Evolutionary conservation across 2,888 invertebrate species (phyloP), one percentile per base, ranked within the genome.

Genomic region (Hyles lineata): DNA sequence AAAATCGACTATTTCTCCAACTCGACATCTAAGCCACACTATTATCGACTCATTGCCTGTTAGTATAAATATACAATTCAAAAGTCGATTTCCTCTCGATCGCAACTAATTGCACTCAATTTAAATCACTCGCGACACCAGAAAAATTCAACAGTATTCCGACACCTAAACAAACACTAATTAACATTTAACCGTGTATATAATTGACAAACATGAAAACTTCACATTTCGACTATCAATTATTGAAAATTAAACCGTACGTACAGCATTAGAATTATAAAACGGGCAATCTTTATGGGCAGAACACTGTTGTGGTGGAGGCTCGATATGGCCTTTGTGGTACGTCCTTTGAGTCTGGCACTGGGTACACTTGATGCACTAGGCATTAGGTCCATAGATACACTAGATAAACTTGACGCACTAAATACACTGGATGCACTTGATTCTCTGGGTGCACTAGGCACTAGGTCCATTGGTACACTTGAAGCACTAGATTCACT

Each of bases 171-270:
- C 21, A 21, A 67, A 72, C 71, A n/a, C 55, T 55, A 29, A 29
- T 29, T 72, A 63, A 67, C 11, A 71, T 29, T 25, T 58, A 58
- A 50, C 25, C 61, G 60, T 62, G 71, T 62, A 59, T 71, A 71
- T 71, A 72, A 72, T 72, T 72, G 72, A 69, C 72, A 58, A 72
- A 72, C 29, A 58, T 69, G 58, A 67, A 35, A 67, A 67, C 50
- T 50, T 67, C 67, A 67, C 23, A 67, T 67, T 67, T 50, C 43
- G 7, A 67, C 21, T 67, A 11, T 43, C 67, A 67, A 67, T 67
- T 43, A 63, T 67, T 67, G 43, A 23, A 50, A 67, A 67, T 43
- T 4, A 67, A 50, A 67, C 67, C 17, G 23, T 23, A 67, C 35
- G 15, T 4, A 21, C 43, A 62, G n/a, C 6, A 62, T 55, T n/a